These are phyloP conservation scores for Pseudochromis fuscus DNA, from an alignment of 2,797 vertebrate species.

Conservation along the genomic window DNA sequence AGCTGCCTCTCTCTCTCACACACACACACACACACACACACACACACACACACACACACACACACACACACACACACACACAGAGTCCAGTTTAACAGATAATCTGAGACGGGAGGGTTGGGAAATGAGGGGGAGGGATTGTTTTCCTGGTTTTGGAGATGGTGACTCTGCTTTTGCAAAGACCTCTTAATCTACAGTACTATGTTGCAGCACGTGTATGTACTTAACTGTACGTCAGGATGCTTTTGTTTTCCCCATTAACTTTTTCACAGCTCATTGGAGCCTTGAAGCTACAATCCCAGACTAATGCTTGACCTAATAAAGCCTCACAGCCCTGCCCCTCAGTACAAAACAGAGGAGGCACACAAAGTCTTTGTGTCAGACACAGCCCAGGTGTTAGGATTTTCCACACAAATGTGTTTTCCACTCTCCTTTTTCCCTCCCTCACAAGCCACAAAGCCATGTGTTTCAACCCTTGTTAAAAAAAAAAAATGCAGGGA, in stretches of 20 bases:
- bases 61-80: slow-evolving; percentile 20
- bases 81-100: slow-evolving; percentile 26
- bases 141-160: slow-evolving; percentile 50
- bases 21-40: slow-evolving; percentile 3
- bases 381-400: slow-evolving; percentile 72
- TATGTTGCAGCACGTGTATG: slow-evolving; percentile 20
- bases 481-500: slow-evolving; percentile 46
- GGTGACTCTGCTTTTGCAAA: slow-evolving; percentile 38
- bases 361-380: slow-evolving; percentile 70
- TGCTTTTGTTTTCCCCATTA: slow-evolving; percentile 55
- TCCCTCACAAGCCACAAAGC: slow-evolving; percentile 46
- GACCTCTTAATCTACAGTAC: slow-evolving; percentile 61
- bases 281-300: slow-evolving; percentile 59
- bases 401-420: slow-evolving; percentile 73
- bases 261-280: slow-evolving; percentile 58
- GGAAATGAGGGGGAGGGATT: slow-evolving; percentile 73
- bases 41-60: not conserved
- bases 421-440: slow-evolving; percentile 55
- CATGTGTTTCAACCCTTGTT: slow-evolving; percentile 68
- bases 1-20: not conserved
- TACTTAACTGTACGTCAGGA: not conserved
- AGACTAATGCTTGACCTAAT: slow-evolving; percentile 54
- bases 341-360: slow-evolving; percentile 38
- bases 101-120: slow-evolving; percentile 42
- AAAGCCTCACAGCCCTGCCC: slow-evolving; percentile 36